phyloP scores from a whole-genome alignment of 1,140 invertebrate genomes.

The Ceratina australensis region DNA sequence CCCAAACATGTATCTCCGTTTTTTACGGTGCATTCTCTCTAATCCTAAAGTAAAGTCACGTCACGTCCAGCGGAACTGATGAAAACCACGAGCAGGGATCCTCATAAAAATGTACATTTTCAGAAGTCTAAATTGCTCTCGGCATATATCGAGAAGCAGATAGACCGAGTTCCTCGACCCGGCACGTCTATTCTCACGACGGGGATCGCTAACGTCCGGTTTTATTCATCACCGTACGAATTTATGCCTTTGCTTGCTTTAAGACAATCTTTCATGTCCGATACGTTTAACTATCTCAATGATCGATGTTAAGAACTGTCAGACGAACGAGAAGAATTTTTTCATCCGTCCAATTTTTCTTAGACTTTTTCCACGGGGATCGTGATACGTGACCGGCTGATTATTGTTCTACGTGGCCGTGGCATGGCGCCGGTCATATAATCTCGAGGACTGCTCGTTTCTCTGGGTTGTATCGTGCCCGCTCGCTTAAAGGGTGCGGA shows the following conservation, averaged over 20 bases:
- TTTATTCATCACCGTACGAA: conserved; percentile 32
- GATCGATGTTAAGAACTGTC: conserved; percentile 42
- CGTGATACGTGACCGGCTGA: conserved; percentile 28
- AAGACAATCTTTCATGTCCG: not conserved
- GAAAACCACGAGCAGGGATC: not conserved
- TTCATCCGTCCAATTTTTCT: conserved; percentile 7
- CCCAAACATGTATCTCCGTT: too few species aligned
- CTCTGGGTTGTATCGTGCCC: not conserved
- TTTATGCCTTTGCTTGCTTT: too few species aligned
- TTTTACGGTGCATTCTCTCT: too few species aligned
- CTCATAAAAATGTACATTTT: conserved; percentile 15
- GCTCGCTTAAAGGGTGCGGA: not conserved
- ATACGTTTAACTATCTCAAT: not conserved
- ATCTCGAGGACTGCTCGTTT: not conserved
- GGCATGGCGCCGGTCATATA: conserved; percentile 11
- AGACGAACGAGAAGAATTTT: conserved; percentile 46
- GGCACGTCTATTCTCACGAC: conserved; percentile 15
- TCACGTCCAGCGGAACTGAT: too few species aligned
- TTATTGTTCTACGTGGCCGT: conserved; percentile 40
- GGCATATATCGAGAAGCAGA: not conserved
- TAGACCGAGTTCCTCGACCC: conserved; percentile 5
- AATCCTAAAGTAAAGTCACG: not conserved
- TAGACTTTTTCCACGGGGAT: not conserved
- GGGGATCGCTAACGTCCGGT: conserved; percentile 16
- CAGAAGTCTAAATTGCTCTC: not conserved